Evolutionary conservation across 2,888 invertebrate genomes (phyloP).

Genomic region (Lasiommata megera): DNA sequence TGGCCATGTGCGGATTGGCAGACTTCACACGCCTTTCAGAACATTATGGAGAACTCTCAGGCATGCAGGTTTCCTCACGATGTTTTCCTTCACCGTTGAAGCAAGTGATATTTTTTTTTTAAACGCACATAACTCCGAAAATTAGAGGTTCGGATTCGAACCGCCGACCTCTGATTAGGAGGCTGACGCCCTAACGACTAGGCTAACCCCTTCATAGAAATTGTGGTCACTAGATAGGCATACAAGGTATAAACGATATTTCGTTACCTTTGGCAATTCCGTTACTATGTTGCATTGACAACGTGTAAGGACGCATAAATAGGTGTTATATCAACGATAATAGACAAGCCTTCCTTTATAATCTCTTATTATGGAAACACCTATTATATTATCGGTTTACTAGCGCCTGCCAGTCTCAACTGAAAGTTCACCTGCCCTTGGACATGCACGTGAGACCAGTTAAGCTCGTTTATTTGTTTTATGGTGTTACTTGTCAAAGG

Average conservation of each 20-base stretch:
- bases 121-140: no score
- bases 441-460: slow-evolving; percentile 25
- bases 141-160: no score
- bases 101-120: no score
- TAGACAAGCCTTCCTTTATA: slow-evolving; percentile 18
- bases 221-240: slow-evolving; percentile 1
- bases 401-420: slow-evolving; percentile 31
- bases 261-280: slow-evolving; percentile 6
- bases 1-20: no score
- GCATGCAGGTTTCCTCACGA: no score
- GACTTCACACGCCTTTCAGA: no score
- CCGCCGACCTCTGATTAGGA: no score
- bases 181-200: no score
- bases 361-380: slow-evolving; percentile 23
- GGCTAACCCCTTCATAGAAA: background rate
- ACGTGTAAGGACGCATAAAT: background rate
- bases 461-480: slow-evolving; percentile 23
- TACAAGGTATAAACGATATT: slow-evolving; percentile 4
- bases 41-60: no score
- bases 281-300: slow-evolving; percentile 5
- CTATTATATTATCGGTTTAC: slow-evolving; percentile 19
- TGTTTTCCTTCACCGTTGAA: no score
- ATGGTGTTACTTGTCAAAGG: slow-evolving; percentile 20
- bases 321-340: slow-evolving; percentile 18
- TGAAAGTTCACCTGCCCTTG: slow-evolving; percentile 32